Evolutionary conservation across 1,140 invertebrate species (phyloP).

Genomic region (Drosophila lacertosa): DNA sequence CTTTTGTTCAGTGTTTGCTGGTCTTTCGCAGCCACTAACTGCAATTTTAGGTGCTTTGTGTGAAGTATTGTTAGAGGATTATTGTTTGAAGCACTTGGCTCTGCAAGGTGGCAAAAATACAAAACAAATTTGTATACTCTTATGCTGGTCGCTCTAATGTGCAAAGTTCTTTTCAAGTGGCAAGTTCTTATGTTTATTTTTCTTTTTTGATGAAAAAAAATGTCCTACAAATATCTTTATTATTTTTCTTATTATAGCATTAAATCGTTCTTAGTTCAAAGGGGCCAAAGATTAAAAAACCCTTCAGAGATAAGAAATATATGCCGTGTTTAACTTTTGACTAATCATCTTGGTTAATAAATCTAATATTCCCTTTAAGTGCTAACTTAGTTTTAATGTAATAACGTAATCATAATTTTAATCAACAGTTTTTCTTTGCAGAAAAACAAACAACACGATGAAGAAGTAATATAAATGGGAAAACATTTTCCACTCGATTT

Average conservation of each 20-base stretch:
- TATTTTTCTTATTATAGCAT: not conserved
- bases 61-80: constrained; percentile 35
- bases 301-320: too few species aligned
- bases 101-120: not conserved
- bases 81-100: constrained; percentile 13
- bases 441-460: constrained; percentile 2
- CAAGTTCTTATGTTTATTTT: not conserved
- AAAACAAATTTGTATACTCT: constrained; percentile 6
- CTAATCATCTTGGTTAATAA: too few species aligned
- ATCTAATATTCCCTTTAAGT: too few species aligned
- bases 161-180: not conserved
- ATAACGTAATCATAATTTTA: not conserved
- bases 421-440: constrained; percentile 12
- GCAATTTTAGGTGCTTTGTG: constrained; percentile 25
- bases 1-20: constrained; percentile 48
- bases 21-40: constrained; percentile 25
- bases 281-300: too few species aligned
- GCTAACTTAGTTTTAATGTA: too few species aligned
- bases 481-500: not conserved
- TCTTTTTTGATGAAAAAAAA: too few species aligned
- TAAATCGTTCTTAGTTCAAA: too few species aligned
- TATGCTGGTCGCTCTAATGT: not conserved
- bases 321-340: too few species aligned
- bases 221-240: not conserved
- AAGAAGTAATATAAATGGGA: constrained; percentile 5